Conservation (phyloP, 2,113 vertebrate genomes). For the Prionailurus bengalensis region DNA sequence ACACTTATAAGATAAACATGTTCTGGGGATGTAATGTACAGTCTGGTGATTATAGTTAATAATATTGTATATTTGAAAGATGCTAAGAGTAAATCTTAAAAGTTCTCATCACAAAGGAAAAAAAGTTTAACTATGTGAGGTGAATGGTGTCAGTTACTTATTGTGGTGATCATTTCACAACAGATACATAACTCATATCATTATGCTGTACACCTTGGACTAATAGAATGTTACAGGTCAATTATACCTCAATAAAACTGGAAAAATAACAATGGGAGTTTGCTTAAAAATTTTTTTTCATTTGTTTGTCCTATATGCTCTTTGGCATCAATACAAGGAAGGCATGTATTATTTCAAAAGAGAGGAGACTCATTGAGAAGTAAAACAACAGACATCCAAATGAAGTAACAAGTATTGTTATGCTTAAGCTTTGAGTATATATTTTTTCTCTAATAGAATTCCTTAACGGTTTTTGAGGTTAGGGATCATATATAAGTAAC, state of each 20-base stretch:
- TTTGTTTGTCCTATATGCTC: background rate
- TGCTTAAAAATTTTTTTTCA: background rate
- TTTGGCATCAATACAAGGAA: background rate
- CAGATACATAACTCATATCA: background rate
- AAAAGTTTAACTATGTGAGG: background rate
- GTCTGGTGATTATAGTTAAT: background rate
- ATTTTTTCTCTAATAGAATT: conserved; percentile 7
- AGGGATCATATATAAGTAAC: background rate
- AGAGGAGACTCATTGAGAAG: background rate
- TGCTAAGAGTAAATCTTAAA: background rate
- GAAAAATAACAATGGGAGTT: background rate
- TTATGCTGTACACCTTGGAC: background rate
- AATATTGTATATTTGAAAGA: background rate
- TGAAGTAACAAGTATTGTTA: background rate
- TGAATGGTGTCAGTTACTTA: background rate
- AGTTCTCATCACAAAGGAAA: background rate
- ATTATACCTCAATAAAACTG: background rate
- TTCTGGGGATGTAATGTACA: background rate
- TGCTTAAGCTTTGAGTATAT: conserved; percentile 7
- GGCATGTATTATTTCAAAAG: conserved; percentile 36
- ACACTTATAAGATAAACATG: background rate
- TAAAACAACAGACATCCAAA: background rate
- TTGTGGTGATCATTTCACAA: background rate
- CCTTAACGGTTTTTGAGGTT: background rate
- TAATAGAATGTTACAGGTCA: background rate